Percentiles rank a stretch among this genome's conserved stretches.
Conservation (phyloP, 2,888 invertebrate species). For the Microdon myrmicae region DNA sequence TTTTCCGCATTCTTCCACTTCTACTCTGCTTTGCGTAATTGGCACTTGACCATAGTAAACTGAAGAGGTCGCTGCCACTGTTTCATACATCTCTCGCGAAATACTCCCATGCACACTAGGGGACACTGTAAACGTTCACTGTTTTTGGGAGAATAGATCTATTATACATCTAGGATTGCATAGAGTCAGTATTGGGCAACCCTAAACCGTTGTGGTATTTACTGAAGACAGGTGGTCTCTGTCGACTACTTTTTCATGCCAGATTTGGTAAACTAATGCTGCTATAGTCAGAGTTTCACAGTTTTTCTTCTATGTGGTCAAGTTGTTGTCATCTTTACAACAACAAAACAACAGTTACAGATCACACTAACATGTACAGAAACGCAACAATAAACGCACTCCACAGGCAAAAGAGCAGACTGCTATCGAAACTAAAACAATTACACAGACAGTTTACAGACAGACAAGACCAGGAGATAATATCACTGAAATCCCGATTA, state of each 20-base stretch:
- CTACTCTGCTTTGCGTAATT: constrained; percentile 18
- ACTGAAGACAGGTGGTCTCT: constrained; percentile 59
- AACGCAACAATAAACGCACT: no score
- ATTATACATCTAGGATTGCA: constrained; percentile 59
- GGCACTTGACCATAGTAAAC: constrained; percentile 63
- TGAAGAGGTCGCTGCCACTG: constrained; percentile 61
- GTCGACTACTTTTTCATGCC: constrained; percentile 67
- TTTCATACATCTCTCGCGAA: constrained; percentile 61
- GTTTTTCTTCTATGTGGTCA: constrained; percentile 61
- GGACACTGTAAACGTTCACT: constrained; percentile 56
- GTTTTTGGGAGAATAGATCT: constrained; percentile 60
- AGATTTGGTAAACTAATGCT: constrained; percentile 62
- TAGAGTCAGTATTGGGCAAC: not conserved
- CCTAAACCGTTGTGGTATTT: constrained; percentile 56
- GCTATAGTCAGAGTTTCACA: constrained; percentile 53
- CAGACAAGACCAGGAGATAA: no score
- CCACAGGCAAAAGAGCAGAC: no score
- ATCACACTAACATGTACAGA: no score
- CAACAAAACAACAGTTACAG: no score
- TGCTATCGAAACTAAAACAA: no score
- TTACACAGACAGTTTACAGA: no score
- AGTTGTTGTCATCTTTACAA: constrained; percentile 19
- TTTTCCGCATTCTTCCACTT: no score
- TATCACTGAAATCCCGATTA: no score
- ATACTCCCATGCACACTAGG: constrained; percentile 59